phyloP scores from a whole-genome alignment of 2,888 invertebrate genomes.

The Noctua fimbriata region DNA sequence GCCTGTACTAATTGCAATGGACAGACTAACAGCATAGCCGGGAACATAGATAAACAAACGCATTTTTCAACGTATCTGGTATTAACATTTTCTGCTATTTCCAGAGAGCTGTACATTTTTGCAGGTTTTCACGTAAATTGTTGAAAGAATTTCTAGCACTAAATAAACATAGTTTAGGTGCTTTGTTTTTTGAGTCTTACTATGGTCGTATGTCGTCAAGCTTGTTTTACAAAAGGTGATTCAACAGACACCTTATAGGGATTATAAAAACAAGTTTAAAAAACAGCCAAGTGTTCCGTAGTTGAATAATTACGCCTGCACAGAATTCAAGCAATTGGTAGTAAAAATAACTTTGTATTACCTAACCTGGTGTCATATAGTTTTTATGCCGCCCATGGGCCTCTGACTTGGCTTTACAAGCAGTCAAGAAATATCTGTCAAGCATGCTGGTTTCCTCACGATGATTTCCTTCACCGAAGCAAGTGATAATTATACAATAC shows the following conservation, averaged over 20 bases:
- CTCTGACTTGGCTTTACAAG: no score
- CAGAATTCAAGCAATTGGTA: neutral
- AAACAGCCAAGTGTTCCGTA: neutral
- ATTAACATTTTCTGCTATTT: neutral
- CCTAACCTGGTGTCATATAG: no score
- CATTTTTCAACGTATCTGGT: neutral
- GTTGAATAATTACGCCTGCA: neutral
- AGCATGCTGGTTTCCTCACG: no score
- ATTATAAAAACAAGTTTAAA: neutral
- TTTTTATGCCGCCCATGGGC: no score
- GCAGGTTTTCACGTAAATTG: neutral
- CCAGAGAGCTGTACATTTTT: neutral
- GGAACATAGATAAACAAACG: neutral
- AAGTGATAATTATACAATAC: no score
- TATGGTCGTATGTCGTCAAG: neutral
- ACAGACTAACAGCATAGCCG: neutral
- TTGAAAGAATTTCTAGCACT: neutral
- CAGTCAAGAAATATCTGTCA: no score
- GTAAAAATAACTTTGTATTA: no score
- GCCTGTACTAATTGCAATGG: neutral
- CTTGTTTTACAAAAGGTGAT: neutral
- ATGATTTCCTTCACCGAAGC: no score
- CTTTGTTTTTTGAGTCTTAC: neutral
- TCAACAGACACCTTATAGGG: no score
- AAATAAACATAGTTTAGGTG: neutral